phyloP scores from a whole-genome alignment of 2,888 invertebrate genomes.

The Aleiodes testaceus region DNA sequence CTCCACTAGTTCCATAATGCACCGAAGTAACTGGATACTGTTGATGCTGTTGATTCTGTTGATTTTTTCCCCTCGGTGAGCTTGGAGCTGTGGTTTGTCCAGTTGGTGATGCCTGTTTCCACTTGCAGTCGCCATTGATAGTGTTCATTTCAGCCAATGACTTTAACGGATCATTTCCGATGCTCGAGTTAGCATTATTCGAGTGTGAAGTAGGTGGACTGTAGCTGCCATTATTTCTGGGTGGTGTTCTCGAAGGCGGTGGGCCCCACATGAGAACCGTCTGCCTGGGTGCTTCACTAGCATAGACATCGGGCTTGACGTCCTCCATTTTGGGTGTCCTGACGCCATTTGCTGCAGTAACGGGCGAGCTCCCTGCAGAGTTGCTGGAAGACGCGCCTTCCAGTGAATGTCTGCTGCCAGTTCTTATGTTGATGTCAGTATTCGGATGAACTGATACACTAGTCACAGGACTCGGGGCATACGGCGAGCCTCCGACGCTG shows the following conservation, averaged over 20 bases:
- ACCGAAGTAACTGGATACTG: conserved; percentile 67
- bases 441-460: conserved; percentile 56
- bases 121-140: conserved; percentile 73
- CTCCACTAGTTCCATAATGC: conserved; percentile 64
- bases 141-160: conserved; percentile 74
- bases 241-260: conserved; percentile 66
- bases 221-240: conserved; percentile 69
- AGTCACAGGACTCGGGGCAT: conserved; percentile 65
- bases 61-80: conserved; percentile 66
- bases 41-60: conserved; percentile 63
- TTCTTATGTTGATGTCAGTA: conserved; percentile 61
- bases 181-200: conserved; percentile 55
- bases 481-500: conserved; percentile 66
- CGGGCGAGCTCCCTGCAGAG: conserved; percentile 79
- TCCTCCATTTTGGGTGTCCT: conserved; percentile 79
- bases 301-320: conserved; percentile 74
- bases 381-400: conserved; percentile 76
- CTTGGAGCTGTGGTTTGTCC: conserved; percentile 62
- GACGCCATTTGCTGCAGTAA: conserved; percentile 75
- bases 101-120: conserved; percentile 71
- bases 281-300: conserved; percentile 81
- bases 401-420: conserved; percentile 69
- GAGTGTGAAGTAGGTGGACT: conserved; percentile 69
- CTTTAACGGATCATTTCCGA: conserved; percentile 71
- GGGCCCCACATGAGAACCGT: conserved; percentile 95